Conservation (phyloP, 2,888 invertebrate species). For the Stenoptilia bipunctidactyla region DNA sequence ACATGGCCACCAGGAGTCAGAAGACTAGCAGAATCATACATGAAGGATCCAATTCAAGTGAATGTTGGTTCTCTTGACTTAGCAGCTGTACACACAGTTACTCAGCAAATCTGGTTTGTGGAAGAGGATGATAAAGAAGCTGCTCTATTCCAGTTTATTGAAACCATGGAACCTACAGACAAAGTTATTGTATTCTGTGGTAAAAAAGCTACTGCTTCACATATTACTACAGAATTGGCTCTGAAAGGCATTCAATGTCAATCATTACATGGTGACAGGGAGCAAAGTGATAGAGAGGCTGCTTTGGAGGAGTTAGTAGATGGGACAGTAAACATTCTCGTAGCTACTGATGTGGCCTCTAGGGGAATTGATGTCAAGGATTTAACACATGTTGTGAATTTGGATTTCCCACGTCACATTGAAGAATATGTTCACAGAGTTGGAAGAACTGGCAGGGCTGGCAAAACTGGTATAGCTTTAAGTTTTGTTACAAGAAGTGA, state of each 20-base stretch:
- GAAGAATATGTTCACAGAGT: conserved; percentile 97
- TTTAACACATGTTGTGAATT: conserved; percentile 91
- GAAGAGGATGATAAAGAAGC: conserved; percentile 78
- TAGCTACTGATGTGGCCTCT: conserved; percentile 96
- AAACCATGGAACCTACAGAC: conserved; percentile 78
- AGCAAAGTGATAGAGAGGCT: conserved; percentile 82
- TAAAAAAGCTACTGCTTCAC: conserved; percentile 86
- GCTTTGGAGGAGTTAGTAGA: conserved; percentile 87
- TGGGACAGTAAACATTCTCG: conserved; percentile 84
- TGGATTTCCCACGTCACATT: conserved; percentile 93
- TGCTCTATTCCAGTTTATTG: conserved; percentile 77
- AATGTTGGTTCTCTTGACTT: conserved; percentile 91
- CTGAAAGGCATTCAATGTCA: conserved; percentile 78
- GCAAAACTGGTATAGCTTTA: conserved; percentile 84
- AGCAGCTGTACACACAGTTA: conserved; percentile 90
- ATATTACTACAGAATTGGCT: conserved; percentile 84
- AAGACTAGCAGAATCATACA: conserved; percentile 86
- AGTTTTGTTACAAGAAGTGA: conserved; percentile 85
- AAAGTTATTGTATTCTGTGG: conserved; percentile 94
- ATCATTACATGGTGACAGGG: conserved; percentile 91
- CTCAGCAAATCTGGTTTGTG: conserved; percentile 82
- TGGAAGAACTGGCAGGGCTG: conserved; percentile 95
- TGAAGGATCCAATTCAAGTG: conserved; percentile 91
- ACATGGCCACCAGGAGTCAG: conserved; percentile 95
- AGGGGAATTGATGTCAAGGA: conserved; percentile 94